phyloP scores from a whole-genome alignment of 2,888 invertebrate genomes.

The Junonia oenone region DNA sequence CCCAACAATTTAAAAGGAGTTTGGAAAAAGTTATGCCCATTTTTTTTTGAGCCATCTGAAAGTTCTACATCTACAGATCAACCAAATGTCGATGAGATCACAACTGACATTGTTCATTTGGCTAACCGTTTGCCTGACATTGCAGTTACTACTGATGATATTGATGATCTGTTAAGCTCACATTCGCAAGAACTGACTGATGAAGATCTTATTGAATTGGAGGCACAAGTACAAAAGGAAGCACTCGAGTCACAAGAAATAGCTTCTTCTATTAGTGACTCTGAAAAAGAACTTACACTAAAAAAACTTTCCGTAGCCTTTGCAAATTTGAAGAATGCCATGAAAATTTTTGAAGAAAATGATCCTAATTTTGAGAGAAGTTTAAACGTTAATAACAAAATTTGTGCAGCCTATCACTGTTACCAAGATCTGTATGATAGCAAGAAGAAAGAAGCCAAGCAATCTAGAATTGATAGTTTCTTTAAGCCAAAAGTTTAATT shows the following conservation, averaged over 20 bases:
- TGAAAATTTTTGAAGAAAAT: conserved; percentile 26
- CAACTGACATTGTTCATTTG: conserved; percentile 27
- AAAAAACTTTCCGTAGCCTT: conserved; percentile 26
- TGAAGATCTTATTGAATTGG: conserved; percentile 16
- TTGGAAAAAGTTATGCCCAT: conserved; percentile 24
- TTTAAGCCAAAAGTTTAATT: conserved; percentile 20
- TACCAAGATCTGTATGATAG: conserved; percentile 23
- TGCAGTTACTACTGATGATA: conserved; percentile 22
- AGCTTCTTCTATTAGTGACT: conserved; percentile 26
- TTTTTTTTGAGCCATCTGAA: conserved; percentile 23
- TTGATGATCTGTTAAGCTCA: conserved; percentile 23
- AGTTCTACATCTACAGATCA: conserved; percentile 25
- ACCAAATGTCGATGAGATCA: conserved; percentile 24
- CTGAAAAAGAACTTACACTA: conserved; percentile 27
- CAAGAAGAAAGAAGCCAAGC: conserved; percentile 21
- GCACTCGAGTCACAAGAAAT: conserved; percentile 23
- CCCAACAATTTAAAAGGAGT: conserved; percentile 17
- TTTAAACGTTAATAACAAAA: conserved; percentile 22
- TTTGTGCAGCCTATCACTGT: conserved; percentile 18
- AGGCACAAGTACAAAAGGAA: neutral
- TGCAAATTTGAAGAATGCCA: conserved; percentile 28
- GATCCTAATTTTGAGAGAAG: conserved; percentile 26
- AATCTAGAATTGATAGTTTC: conserved; percentile 22
- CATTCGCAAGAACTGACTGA: conserved; percentile 20
- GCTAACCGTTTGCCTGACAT: conserved; percentile 13